Conservation (phyloP, 2,797 vertebrate species). For the Microtus californicus region DNA sequence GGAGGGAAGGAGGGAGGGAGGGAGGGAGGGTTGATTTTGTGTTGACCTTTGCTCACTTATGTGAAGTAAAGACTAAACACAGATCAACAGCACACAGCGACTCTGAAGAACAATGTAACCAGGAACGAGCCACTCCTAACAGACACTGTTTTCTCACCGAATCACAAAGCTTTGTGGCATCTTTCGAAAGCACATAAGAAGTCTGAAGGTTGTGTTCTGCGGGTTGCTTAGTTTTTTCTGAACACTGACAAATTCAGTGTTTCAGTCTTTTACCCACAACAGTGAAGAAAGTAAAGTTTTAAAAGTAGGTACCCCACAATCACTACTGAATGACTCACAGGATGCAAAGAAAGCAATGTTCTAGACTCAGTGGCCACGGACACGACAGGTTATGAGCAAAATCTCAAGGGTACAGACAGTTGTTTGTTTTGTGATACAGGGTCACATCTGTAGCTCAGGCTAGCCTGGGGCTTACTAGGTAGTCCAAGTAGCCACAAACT, state of each 20-base stretch:
- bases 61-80: not conserved
- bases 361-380: not conserved
- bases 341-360: not conserved
- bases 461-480: not conserved
- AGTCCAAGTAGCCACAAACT: not conserved
- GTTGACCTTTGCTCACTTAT: not conserved
- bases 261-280: not conserved
- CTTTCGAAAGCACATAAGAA: not conserved
- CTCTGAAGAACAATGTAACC: not conserved
- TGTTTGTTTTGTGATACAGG: not conserved
- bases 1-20: too few species aligned
- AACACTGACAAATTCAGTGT: slow-evolving; percentile 15
- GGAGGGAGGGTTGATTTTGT: not conserved
- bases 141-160: not conserved
- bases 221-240: not conserved
- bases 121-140: not conserved
- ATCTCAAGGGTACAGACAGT: not conserved
- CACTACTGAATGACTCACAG: not conserved
- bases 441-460: not conserved
- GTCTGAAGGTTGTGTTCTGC: not conserved
- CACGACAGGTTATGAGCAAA: not conserved
- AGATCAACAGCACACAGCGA: not conserved
- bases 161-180: not conserved
- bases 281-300: slow-evolving; percentile 1
- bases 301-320: not conserved